These are phyloP conservation scores for Fundulus diaphanus DNA, from an alignment of 2,797 vertebrate species.

Conservation along the genomic window DNA sequence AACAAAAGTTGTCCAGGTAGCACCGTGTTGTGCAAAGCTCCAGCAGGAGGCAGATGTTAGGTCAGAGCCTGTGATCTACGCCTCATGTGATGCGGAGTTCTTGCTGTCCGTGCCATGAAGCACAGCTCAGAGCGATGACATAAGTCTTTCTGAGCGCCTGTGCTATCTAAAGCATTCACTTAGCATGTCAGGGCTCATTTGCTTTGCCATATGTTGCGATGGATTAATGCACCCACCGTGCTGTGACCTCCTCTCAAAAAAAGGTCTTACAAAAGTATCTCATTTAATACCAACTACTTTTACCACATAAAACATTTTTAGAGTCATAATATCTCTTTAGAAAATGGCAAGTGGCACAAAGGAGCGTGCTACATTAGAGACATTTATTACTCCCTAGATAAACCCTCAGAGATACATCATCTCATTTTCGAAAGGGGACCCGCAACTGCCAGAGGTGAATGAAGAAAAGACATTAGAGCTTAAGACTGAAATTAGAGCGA, in stretches of 20 bases:
- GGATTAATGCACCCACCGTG: conserved; percentile 55
- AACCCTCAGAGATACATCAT: conserved; percentile 56
- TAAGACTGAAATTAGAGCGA: conserved; percentile 52
- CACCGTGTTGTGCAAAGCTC: neutral
- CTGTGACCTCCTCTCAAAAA: conserved; percentile 46
- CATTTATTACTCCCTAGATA: conserved; percentile 51
- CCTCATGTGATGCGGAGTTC: conserved; percentile 22
- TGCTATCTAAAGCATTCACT: conserved; percentile 56
- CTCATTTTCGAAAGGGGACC: conserved; percentile 44
- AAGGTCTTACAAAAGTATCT: conserved; percentile 42
- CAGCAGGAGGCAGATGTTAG: conserved; percentile 21
- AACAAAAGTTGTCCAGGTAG: neutral
- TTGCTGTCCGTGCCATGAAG: conserved; percentile 33
- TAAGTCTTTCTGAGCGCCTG: conserved; percentile 25
- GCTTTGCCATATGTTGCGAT: conserved; percentile 53
- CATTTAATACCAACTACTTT: conserved; percentile 48
- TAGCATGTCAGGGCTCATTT: conserved; percentile 62
- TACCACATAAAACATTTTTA: conserved; percentile 24
- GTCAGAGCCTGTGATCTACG: conserved; percentile 31
- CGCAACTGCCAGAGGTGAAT: conserved; percentile 48
- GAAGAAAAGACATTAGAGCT: conserved; percentile 49
- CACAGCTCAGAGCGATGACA: conserved; percentile 20
- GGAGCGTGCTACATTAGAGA: conserved; percentile 41
- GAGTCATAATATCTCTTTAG: conserved; percentile 26
- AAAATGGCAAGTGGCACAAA: conserved; percentile 49